Evolutionary conservation across 1,140 invertebrate species (phyloP).

Genomic region (Venustaconcha ellipsiformis): DNA sequence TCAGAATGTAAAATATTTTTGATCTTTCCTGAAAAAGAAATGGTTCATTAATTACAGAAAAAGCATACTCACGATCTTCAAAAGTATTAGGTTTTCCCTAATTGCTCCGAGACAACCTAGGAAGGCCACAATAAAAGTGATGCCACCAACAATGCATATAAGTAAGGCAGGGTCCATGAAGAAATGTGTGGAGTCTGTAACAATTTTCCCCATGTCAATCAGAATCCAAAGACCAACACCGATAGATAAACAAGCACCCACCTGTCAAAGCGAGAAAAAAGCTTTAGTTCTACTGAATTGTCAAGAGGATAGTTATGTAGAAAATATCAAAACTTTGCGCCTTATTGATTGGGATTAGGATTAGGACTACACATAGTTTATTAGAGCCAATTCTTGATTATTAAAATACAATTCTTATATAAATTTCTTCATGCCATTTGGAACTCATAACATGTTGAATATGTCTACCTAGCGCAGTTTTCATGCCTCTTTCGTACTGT

Average conservation of each 20-base stretch:
- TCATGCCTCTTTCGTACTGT: too few relatives aligned
- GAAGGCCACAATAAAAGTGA: slow-evolving; percentile 92
- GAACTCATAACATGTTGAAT: too few relatives aligned
- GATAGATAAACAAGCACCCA: slow-evolving; percentile 86
- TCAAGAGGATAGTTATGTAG: too few relatives aligned
- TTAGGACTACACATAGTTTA: too few relatives aligned
- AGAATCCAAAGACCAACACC: slow-evolving; percentile 92
- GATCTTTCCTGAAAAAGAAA: not conserved
- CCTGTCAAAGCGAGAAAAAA: slow-evolving; percentile 69
- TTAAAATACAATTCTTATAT: too few relatives aligned
- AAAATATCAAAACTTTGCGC: too few relatives aligned
- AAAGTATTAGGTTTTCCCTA: slow-evolving; percentile 90
- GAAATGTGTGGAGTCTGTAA: slow-evolving; percentile 89
- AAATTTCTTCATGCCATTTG: too few relatives aligned
- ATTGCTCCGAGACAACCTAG: slow-evolving; percentile 92
- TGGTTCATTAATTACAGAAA: not conserved
- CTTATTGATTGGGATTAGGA: too few relatives aligned
- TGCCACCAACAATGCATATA: slow-evolving; percentile 86
- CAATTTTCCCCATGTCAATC: slow-evolving; percentile 87
- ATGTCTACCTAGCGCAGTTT: too few relatives aligned
- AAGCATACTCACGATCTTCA: slow-evolving; percentile 85
- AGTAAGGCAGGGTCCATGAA: slow-evolving; percentile 91
- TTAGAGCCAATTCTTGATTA: too few relatives aligned
- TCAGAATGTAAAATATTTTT: not conserved
- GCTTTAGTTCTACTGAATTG: too few relatives aligned